Evolutionary conservation across 2,888 invertebrate species (phyloP), one percentile per base, ranked within the genome.

Genomic region (Andrena minutula): DNA sequence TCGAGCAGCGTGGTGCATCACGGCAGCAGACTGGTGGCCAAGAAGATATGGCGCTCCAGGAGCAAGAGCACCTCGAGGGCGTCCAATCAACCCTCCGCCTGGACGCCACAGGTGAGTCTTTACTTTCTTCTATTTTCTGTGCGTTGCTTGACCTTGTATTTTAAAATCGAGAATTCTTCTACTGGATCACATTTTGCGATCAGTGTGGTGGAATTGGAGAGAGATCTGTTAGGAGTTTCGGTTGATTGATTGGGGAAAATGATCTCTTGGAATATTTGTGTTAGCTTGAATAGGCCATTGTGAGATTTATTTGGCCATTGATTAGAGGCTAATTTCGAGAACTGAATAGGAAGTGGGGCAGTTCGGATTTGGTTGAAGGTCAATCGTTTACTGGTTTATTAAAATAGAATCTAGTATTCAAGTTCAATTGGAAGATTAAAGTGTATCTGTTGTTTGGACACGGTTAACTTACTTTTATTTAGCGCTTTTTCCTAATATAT

Each of bases 1-100:
- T 97, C 97, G 88, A 97, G 97, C 92, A 97, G 97, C 94, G 97
- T 98, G 93, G 97, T 97, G 93, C 97, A 97, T 89, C 95, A 95
- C 89, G 95, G 95, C 64, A 95, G 95, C 88, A 94, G 95, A 93
- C 96, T 97, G 93, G 97, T 98, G 89, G 96, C 97, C 92, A 97
- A 97, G 95, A 97, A 97, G 94, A 96, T 98, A 92, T 98, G 97
- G 96, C 96, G 97, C 92, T 96, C 97, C 88, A 95, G 98, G 91
- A 97, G 97, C 89, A 97, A 98, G 92, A 97, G 97, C 92, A 97
- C 97, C 89, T 96, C 96, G 88, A 95, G 97, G 90, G 93, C 95
- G 47, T 93, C 94, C 65, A 95, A 96, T 89, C 95, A 95, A 75
- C 94, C 95, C 3, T 95, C 95, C 71, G 95, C 95, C 84, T 98